phyloP scores from a whole-genome alignment of 2,888 invertebrate genomes.

The Dascillus cervinus region DNA sequence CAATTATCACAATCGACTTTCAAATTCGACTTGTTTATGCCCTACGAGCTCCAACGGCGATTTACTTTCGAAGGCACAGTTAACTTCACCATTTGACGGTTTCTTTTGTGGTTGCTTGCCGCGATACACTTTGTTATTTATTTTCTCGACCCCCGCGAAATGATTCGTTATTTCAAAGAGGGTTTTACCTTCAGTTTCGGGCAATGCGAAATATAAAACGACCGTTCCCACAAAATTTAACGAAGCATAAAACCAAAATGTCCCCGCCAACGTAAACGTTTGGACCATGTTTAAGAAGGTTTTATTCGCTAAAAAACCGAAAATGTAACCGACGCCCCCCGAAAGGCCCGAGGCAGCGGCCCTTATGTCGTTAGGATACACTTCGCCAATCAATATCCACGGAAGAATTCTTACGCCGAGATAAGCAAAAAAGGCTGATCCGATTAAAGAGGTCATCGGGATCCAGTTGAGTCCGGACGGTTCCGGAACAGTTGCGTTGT shows the following conservation, averaged over 20 bases:
- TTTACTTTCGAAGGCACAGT: no score
- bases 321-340: slow-evolving; percentile 66
- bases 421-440: slow-evolving; percentile 62
- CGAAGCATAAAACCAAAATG: slow-evolving; percentile 61
- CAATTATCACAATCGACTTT: slow-evolving; percentile 11
- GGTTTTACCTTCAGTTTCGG: slow-evolving; percentile 76
- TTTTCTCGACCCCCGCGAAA: slow-evolving; percentile 52
- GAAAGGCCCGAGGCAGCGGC: slow-evolving; percentile 66
- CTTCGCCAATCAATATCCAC: slow-evolving; percentile 76
- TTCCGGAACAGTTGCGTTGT: slow-evolving; percentile 4
- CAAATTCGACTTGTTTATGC: no score
- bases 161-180: slow-evolving; percentile 64
- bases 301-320: slow-evolving; percentile 70
- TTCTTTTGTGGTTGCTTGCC: slow-evolving; percentile 17
- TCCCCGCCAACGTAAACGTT: slow-evolving; percentile 58
- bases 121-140: slow-evolving; percentile 44
- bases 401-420: slow-evolving; percentile 63
- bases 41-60: no score
- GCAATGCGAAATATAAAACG: slow-evolving; percentile 59
- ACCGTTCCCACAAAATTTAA: slow-evolving; percentile 57
- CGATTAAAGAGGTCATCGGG: slow-evolving; percentile 57
- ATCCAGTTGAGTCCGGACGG: slow-evolving; percentile 47
- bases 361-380: slow-evolving; percentile 60
- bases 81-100: slow-evolving; percentile 18
- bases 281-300: slow-evolving; percentile 59